Evolutionary conservation across 2,113 vertebrate genomes (phyloP), one percentile per base, ranked within the genome.

Genomic region (Amazona vittata): DNA sequence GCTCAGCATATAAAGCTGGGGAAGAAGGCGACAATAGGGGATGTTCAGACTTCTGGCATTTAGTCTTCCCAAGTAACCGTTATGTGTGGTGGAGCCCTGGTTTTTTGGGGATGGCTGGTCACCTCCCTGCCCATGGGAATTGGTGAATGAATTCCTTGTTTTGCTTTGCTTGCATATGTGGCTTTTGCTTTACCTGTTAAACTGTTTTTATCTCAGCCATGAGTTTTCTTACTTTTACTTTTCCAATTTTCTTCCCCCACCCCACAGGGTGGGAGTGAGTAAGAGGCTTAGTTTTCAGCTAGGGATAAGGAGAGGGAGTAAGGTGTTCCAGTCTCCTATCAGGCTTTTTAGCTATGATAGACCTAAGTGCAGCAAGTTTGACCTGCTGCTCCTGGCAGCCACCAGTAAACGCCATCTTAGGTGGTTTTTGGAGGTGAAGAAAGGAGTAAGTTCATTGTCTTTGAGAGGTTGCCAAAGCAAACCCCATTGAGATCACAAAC

Each of bases 301-400:
- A 59, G 57, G n/a, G 57, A 44, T 80, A 80, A 90, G 41, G 28
- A 65, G 26, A 55, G 39, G 41, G 18, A 80, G 3, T 28, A 28
- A 4, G 0, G 0, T 46, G 39, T 14, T 85, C 25, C 13, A 75
- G 35, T 8, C 31, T 83, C 53, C 29, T n/a, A n/a, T 35, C 73
- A 57, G 16, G 33, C 11, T 47, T 88, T 53, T 64, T 47, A 73
- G 44, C 15, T 37, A 15, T 9, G 21, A 62, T 25, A 73, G 83
- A 83, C 41, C 49, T 18, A 41, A 77, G 71, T 0, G 0, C 49
- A 81, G 31, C 24, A 62, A 81, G 39, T 24, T 15, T 78, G 64
- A n/a, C 31, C 41, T 74, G 39, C 49, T 70, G 33, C 43, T 90
- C 35, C 65, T 60, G 29, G 44, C 18, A 85, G 35, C 24, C 50